A percentile compares a stretch with the other conserved stretches of the same genome.
Evolutionary conservation across 2,797 vertebrate species (phyloP).

Genomic region (Zalophus californianus): DNA sequence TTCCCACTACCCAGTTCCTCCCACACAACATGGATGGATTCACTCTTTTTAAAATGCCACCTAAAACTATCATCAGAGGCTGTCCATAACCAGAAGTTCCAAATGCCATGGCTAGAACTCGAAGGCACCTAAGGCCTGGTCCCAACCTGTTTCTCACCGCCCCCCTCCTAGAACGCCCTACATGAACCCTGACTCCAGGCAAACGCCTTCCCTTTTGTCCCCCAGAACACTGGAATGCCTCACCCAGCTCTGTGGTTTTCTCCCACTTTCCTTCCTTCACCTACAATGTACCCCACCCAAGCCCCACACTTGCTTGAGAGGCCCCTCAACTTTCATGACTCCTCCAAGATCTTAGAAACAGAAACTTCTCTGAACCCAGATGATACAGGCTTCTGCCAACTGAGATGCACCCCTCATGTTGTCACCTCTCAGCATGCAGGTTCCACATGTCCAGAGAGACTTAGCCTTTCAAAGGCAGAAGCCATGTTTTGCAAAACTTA

Average conservation of each 20-base stretch:
- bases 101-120: not conserved
- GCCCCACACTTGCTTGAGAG: not conserved
- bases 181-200: not conserved
- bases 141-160: not conserved
- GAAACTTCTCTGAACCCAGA: not conserved
- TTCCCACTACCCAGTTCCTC: not conserved
- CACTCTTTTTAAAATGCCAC: not conserved
- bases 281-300: not conserved
- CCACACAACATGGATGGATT: not conserved
- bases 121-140: not conserved
- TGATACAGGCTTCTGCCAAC: not conserved
- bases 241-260: not conserved
- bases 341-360: not conserved
- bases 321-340: not conserved
- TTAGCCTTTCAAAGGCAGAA: constrained; percentile 1
- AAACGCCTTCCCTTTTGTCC: not conserved
- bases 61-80: not conserved
- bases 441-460: not conserved
- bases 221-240: not conserved
- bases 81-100: not conserved
- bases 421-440: not conserved
- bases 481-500: not conserved
- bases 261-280: not conserved
- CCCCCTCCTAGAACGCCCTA: not conserved
- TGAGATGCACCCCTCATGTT: not conserved